Base-by-base conservation (phyloP, 2,113 vertebrate genomes). In the Chroicocephalus ridibundus region DNA sequence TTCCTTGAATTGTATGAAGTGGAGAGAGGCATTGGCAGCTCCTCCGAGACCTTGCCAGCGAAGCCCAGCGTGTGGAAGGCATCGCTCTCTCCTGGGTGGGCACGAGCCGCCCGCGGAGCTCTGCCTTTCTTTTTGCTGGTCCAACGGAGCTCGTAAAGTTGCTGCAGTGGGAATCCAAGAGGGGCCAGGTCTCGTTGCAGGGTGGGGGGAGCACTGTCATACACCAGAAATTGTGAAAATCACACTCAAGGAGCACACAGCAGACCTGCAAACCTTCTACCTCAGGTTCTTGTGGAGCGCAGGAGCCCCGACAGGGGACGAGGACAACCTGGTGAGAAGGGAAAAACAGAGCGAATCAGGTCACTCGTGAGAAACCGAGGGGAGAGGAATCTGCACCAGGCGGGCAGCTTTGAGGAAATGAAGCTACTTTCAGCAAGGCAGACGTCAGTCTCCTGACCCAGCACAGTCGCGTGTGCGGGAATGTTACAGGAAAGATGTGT, bases 291-390 rank as follows among this genome's bases (percentile, higher is more conserved):
- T 13, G 44, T 6, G 55, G 54, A 24, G 46, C 3, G 0, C 2
- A 5, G 49, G 49, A 40, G n/a, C 72, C 38, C 49, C 13, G 47
- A 0, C 36, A 10, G 22, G 1, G 1, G 46, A 8, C 0, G 3
- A 34, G 40, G 47, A 42, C 7, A 13, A 8, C 25, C 22, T 54
- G 61, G 29, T n/a, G 12, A n/a, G 27, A 5, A 49, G n/a, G 38
- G 13, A 46, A 21, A 15, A 20, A 10, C 1, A 31, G 46, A 1
- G 31, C 17, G 0, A 1, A 3, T 13, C 11, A 4, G 18, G 9
- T 66, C 34, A 7, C 72, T 47, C 0, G 0, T 3, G 77, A 42
- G 15, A 4, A 57, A 34, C 1, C 1, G 4, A 1, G 1, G 36
- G 44, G 40, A 47, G 32, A 66, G 40, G 42, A 68, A 58, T 21